Evolutionary conservation across 1,140 invertebrate genomes (phyloP).

Genomic region (Liolophura sinensis): DNA sequence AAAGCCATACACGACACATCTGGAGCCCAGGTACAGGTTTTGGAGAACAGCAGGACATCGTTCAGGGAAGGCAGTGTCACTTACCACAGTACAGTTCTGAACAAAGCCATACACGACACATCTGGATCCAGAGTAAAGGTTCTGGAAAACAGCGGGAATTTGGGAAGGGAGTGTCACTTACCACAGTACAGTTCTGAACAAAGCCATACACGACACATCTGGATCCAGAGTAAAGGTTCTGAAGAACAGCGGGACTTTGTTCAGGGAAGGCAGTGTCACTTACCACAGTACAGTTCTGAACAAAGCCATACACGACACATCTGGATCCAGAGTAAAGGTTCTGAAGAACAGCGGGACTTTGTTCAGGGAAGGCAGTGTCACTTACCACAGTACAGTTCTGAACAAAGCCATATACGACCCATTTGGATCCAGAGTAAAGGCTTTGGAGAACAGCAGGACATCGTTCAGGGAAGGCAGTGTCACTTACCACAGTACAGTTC

Average conservation of each 20-base stretch:
- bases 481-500: conserved; percentile 54
- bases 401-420: conserved; percentile 55
- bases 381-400: conserved; percentile 54
- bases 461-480: too few species aligned
- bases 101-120: conserved; percentile 57
- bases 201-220: conserved; percentile 56
- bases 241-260: too few species aligned
- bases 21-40: conserved; percentile 49
- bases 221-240: conserved; percentile 50
- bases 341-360: too few species aligned
- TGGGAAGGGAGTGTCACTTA: conserved; percentile 22
- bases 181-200: conserved; percentile 54
- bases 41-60: too few species aligned
- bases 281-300: too few species aligned
- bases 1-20: conserved; percentile 55
- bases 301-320: conserved; percentile 19
- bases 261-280: too few species aligned
- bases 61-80: too few species aligned
- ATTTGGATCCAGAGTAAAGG: conserved; percentile 52
- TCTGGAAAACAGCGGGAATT: too few species aligned
- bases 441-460: too few species aligned
- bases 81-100: conserved; percentile 53
- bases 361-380: neutral
- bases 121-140: conserved; percentile 53
- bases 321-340: too few species aligned